A percentile compares a stretch with the other conserved stretches of the same genome.
Evolutionary conservation across 2,888 invertebrate genomes (phyloP).

Genomic region (Eupsilia transversa): DNA sequence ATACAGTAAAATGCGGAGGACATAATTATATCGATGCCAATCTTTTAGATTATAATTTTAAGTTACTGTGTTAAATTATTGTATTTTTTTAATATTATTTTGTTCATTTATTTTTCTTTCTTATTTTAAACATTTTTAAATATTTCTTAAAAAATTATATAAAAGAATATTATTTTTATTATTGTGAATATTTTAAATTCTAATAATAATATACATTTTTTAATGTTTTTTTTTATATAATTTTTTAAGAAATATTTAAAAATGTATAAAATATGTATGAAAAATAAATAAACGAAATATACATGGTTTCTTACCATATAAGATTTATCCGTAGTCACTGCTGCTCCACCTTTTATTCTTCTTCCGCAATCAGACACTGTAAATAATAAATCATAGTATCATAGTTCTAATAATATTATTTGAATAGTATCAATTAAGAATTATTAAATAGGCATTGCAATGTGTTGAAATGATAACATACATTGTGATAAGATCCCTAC

Average conservation of each 20-base stretch:
- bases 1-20: neutral
- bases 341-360: conserved; percentile 55
- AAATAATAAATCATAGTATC: neutral
- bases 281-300: too few species aligned
- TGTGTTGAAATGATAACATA: neutral
- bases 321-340: conserved; percentile 46
- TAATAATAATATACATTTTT: conserved; percentile 4
- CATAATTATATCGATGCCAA: neutral
- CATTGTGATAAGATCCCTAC: neutral
- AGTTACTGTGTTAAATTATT: neutral
- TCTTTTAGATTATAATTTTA: neutral
- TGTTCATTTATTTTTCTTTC: too few species aligned
- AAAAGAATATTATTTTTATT: too few species aligned
- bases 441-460: neutral
- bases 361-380: conserved; percentile 39
- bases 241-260: too few species aligned
- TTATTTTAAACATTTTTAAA: too few species aligned
- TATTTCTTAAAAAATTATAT: too few species aligned
- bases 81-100: too few species aligned
- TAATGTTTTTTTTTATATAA: too few species aligned
- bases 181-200: neutral
- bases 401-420: neutral
- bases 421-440: neutral
- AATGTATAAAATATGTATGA: too few species aligned
- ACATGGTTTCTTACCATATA: conserved; percentile 15